Conservation (phyloP, 2,113 vertebrate species). For the Dolichotis patagonum region DNA sequence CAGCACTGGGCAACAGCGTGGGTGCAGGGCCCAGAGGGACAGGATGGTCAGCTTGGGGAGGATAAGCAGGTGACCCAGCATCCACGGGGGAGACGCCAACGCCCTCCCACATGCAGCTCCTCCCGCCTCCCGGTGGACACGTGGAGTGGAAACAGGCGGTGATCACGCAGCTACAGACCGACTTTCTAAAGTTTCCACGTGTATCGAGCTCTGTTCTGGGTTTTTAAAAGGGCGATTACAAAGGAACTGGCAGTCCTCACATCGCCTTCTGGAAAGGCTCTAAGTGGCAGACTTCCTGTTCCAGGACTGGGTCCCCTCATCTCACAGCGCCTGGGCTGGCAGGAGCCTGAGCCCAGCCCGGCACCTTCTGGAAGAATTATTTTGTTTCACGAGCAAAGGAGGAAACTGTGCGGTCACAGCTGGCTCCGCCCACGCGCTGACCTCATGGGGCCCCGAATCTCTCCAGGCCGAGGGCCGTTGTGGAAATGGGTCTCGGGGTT, state of each 20-base stretch:
- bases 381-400: slow-evolving; percentile 40
- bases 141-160: neutral
- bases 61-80: accelerated
- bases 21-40: neutral
- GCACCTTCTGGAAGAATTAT: slow-evolving; percentile 23
- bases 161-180: neutral
- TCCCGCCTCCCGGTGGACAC: neutral
- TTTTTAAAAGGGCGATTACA: neutral
- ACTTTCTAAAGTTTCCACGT: neutral
- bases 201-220: neutral
- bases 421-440: too few species aligned
- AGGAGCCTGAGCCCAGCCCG: neutral
- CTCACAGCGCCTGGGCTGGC: neutral
- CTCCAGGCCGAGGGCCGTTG: too few species aligned
- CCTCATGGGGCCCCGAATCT: too few species aligned
- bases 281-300: slow-evolving; percentile 14
- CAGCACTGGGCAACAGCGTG: neutral
- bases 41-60: neutral
- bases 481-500: neutral
- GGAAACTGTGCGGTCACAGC: slow-evolving; percentile 22
- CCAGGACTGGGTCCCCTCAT: neutral
- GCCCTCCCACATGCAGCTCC: neutral
- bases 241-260: neutral
- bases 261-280: slow-evolving; percentile 25
- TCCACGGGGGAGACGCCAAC: accelerated